Base-by-base conservation (phyloP, 2,888 invertebrate species). In the Odontocolon sp. region DNA sequence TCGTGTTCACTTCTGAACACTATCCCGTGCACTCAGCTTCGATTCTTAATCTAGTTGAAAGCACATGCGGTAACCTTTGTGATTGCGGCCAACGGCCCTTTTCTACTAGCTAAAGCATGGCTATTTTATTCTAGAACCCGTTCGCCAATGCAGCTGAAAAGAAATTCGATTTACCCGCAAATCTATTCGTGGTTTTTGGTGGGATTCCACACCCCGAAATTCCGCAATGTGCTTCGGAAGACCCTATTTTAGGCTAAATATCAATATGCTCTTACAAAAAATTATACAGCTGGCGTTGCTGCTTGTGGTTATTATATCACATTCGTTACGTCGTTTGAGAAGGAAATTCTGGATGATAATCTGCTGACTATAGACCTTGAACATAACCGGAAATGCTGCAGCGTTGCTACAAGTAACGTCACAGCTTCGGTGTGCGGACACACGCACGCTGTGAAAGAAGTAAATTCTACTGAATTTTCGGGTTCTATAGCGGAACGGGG, bases 31-130 rank as follows among this genome's bases (percentile, higher is more conserved):
- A 64, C 80, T 84, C 77, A 81, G 80, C 81, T 83, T 81, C 81
- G 83, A 84, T 86, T 88, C 83, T 87, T 88, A 89, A 89, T 89
- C 86, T 84, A 82, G 83, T 80, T 86, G 84, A 88, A 86, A 87
- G 87, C 84, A 81, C 83, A 81, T 80, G 81, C 82, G 81, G 81
- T 79, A 85, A 81, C 81, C 72, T 79, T 36, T 5, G 57, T 67
- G 47, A 68, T 64, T 63, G 56, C 56, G 14, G 14, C 50, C 40
- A 56, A 50, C 52, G 50, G 21, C 57, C 21, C 42, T 23, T 8
- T 5, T 21, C 26, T n/a, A 47, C 54, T 66, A 21, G 31, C 38
- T 16, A 23, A 36, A 36, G 14, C 18, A 54, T 38, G n/a, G n/a
- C 47, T 50, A n/a, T 56, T 31, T 42, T 59, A 59, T 16, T 42